Base-by-base conservation (phyloP, 2,888 invertebrate genomes). In the Octodonta nipae region DNA sequence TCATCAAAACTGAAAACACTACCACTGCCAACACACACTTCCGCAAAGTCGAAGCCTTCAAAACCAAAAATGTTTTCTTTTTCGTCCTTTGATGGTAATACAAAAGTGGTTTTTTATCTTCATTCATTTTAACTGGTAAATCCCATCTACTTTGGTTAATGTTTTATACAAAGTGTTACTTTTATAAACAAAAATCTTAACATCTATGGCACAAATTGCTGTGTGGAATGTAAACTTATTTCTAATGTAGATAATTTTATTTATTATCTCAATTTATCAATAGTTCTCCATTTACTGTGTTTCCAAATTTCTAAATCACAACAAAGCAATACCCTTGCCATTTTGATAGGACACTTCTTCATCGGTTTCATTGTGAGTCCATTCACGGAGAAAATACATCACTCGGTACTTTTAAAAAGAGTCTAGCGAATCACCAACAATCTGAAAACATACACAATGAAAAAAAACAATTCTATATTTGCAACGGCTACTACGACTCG, bases 221-320 rank as follows among this genome's bases (percentile, higher is more conserved):
- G 2, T 3, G 22, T 22, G 22, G 22, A 22, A 22, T 22, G 22
- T 22, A 10, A 22, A 11, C n/a, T n/a, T n/a, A n/a, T n/a, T n/a
- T n/a, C n/a, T n/a, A n/a, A n/a, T n/a, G n/a, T n/a, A n/a, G n/a
- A n/a, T n/a, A 11, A 11, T 10, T n/a, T 3, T 32, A 27, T 52
- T 52, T 51, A 56, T 55, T 54, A 51, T 50, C 52, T 52, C 34
- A 44, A 35, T 42, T 47, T 46, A 65, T 68, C 67, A 65, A 68
- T 66, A 58, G 68, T 69, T 66, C 79, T 76, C 79, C 79, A 79
- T 73, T 79, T 79, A 68, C 74, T 75, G 70, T 80, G 79, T 65
- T 79, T 79, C 77, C 78, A 78, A 70, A 77, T 74, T 66, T 76
- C 76, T 63, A 70, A 68, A 42, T 57, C 51, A 48, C 44, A 47